Conservation (phyloP, 2,113 vertebrate species). For the Bagarius yarrelli region DNA sequence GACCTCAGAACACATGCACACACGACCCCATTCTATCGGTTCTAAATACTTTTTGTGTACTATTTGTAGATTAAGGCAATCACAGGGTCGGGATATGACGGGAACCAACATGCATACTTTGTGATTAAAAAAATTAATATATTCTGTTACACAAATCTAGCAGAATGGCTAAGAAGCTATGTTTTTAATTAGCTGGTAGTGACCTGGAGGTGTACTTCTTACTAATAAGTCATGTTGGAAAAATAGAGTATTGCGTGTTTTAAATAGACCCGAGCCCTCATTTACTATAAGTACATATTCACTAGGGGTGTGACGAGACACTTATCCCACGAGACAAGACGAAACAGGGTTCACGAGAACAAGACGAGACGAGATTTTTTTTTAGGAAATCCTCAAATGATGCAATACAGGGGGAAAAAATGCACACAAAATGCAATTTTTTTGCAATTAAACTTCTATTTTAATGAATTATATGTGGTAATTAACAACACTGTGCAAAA, state of each 20-base stretch:
- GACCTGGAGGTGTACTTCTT: conserved; percentile 52
- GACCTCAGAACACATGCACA: background rate
- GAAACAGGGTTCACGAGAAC: no score
- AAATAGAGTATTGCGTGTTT: conserved; percentile 39
- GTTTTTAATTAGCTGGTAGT: conserved; percentile 62
- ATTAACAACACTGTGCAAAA: no score
- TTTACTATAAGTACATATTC: background rate
- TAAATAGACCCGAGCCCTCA: background rate
- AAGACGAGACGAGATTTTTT: no score
- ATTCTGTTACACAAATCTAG: conserved; percentile 72
- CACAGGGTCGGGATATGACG: background rate
- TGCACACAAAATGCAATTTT: no score
- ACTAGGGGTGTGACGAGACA: no score
- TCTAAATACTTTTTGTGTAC: conserved; percentile 17
- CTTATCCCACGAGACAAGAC: no score
- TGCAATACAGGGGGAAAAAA: no score
- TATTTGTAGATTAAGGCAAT: conserved; percentile 23
- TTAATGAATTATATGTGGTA: no score
- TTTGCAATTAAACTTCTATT: no score
- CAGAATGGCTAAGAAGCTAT: conserved; percentile 64
- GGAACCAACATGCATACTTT: conserved; percentile 46
- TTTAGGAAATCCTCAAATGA: no score
- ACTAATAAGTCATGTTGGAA: conserved; percentile 53
- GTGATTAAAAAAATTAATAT: conserved; percentile 72
- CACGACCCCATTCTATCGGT: background rate